phyloP scores from a whole-genome alignment of 2,888 invertebrate genomes.

The Leptarthrus brevirostris region DNA sequence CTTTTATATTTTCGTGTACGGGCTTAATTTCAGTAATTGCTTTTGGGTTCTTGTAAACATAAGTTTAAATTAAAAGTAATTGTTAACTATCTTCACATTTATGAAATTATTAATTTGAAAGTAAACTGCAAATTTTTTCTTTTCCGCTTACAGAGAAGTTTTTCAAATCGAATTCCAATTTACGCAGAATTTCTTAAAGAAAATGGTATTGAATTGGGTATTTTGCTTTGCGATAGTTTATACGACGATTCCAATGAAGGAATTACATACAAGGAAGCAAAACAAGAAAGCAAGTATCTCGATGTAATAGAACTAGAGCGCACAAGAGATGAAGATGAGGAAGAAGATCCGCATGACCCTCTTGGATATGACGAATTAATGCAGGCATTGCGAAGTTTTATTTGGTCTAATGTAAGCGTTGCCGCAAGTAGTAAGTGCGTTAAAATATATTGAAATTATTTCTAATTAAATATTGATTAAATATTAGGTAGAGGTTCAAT shows the following conservation, averaged over 20 bases:
- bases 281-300: conserved; percentile 56
- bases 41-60: too few relatives aligned
- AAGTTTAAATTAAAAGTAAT: too few relatives aligned
- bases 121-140: too few relatives aligned
- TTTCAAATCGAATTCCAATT: conserved; percentile 55
- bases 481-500: background rate
- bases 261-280: conserved; percentile 59
- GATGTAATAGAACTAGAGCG: conserved; percentile 59
- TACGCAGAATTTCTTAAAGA: conserved; percentile 57
- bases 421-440: background rate
- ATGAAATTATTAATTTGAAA: too few relatives aligned
- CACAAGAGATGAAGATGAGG: conserved; percentile 55
- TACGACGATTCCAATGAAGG: conserved; percentile 57
- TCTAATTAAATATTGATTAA: background rate
- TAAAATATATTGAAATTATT: background rate
- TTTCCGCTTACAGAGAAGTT: conserved; percentile 55
- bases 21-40: too few relatives aligned
- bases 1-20: too few relatives aligned
- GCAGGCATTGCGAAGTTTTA: conserved; percentile 56
- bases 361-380: conserved; percentile 58
- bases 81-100: too few relatives aligned
- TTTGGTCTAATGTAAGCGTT: conserved; percentile 57
- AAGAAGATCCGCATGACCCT: conserved; percentile 56
- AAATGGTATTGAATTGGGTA: conserved; percentile 57
- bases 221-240: conserved; percentile 57